phyloP scores from a whole-genome alignment of 2,888 invertebrate species.

The Blomia tropicalis region DNA sequence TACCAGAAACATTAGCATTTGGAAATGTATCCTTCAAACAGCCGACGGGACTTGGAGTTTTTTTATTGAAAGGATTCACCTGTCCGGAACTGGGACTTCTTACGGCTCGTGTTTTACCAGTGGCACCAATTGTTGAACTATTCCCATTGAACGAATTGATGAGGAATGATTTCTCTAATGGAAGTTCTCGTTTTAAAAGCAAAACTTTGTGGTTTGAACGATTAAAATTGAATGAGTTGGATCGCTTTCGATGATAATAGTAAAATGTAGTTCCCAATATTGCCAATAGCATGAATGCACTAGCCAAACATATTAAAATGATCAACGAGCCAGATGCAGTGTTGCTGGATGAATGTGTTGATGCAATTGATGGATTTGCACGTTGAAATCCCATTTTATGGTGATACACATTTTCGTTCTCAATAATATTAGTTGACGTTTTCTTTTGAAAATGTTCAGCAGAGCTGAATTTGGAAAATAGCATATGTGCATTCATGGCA shows the following conservation, averaged over 20 bases:
- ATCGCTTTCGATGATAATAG: constrained; percentile 44
- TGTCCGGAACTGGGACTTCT: constrained; percentile 55
- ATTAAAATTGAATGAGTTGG: constrained; percentile 29
- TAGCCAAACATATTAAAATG: constrained; percentile 45
- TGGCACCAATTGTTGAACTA: not conserved
- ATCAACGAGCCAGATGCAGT: not conserved
- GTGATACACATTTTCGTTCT: too few relatives aligned
- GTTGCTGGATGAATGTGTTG: not conserved
- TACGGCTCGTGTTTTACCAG: constrained; percentile 52
- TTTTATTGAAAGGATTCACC: constrained; percentile 42
- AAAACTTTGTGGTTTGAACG: constrained; percentile 24
- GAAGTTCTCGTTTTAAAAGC: constrained; percentile 26
- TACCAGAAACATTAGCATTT: not conserved
- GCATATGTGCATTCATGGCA: too few relatives aligned
- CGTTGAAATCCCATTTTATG: too few relatives aligned
- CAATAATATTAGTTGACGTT: too few relatives aligned
- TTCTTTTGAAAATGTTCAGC: too few relatives aligned
- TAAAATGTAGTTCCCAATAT: constrained; percentile 49
- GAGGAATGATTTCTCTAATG: constrained; percentile 26
- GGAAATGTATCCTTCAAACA: not conserved
- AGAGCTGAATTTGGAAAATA: too few relatives aligned
- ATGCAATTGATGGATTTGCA: too few relatives aligned
- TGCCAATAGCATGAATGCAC: constrained; percentile 44
- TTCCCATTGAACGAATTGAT: not conserved
- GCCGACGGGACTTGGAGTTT: constrained; percentile 69